Evolutionary conservation across 2,797 vertebrate genomes (phyloP), one percentile per base, ranked within the genome.

Genomic region (Hydrolagus colliei): DNA sequence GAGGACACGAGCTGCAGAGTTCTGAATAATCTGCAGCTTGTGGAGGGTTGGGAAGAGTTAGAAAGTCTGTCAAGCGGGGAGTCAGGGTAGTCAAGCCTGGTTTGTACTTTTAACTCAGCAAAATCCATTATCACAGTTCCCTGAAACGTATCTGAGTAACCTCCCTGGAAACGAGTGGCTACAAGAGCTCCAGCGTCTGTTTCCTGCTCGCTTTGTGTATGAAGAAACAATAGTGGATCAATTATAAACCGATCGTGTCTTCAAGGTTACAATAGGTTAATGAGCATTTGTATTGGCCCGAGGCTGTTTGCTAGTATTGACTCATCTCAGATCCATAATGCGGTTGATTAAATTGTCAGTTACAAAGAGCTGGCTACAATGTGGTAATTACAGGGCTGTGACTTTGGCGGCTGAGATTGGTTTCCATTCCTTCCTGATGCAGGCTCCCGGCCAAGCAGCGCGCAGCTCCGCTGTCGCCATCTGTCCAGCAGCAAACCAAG

Each of bases 211-310:
- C 27, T 22, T 65, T 32, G 77, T 80, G 22, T 62, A 63, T 8
- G 27, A 27, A 41, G 16, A 61, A 76, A 52, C 52, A 77, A 77
- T 61, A 9, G 7, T 9, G 5, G 27, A 80, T 80, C 22, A 65
- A 80, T 80, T 32, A 32, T 80, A 63, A 80, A 16, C 22, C 2
- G 65, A 65, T 65, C 65, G 62, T 65, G 13, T 79, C 22, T 77
- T 80, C 77, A 80, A 80, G 77, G 77, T 80, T 80, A 80, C 65
- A 12, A 80, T 65, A 32, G 77, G 77, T 80, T 80, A 80, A 80
- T 80, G 77, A 80, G 13, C 77, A 65, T 27, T 80, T 80, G 77
- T 80, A 65, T 22, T 80, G 61, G 62, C 77, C 77, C 63, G 77
- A 80, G 65, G 62, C 77, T 80, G 65, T 63, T 80, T 80, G 77